Conservation (phyloP, 2,113 vertebrate genomes). For the Motacilla tschutschensis region DNA sequence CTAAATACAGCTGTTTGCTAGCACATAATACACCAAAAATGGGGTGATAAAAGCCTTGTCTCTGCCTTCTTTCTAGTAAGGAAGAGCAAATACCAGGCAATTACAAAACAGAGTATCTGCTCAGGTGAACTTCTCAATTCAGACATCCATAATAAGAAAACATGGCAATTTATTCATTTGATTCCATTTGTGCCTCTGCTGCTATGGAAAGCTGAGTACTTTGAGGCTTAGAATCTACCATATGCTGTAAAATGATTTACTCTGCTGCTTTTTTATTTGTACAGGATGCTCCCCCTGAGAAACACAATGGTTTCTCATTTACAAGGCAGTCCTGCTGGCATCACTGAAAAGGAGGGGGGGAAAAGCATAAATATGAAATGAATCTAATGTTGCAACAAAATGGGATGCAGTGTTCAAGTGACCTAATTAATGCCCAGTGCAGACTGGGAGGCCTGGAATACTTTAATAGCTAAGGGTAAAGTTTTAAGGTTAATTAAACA, state of each 20-base stretch:
- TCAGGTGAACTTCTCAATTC: constrained; percentile 33
- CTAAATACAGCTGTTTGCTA: constrained; percentile 2
- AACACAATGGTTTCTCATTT: constrained; percentile 51
- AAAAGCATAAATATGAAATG: constrained; percentile 45
- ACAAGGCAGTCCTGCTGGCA: constrained; percentile 37
- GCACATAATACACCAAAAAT: neutral
- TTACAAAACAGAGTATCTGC: constrained; percentile 21
- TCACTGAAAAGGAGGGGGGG: constrained; percentile 9
- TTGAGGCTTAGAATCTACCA: constrained; percentile 30
- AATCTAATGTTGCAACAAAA: constrained; percentile 50
- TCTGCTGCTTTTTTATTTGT: constrained; percentile 50
- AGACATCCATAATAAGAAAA: constrained; percentile 42
- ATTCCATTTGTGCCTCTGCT: constrained; percentile 35
- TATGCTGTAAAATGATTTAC: constrained; percentile 51
- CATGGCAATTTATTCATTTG: constrained; percentile 48
- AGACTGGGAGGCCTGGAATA: constrained; percentile 3
- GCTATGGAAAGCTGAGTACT: constrained; percentile 33
- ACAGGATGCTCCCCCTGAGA: constrained; percentile 48
- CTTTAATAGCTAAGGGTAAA: neutral
- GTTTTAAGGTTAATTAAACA: constrained; percentile 18
- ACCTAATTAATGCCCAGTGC: constrained; percentile 40
- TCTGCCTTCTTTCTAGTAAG: constrained; percentile 32
- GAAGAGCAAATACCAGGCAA: constrained; percentile 28
- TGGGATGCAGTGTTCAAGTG: constrained; percentile 9
- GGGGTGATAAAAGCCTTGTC: constrained; percentile 19